Evolutionary conservation across 2,797 vertebrate genomes (phyloP).

Genomic region (Chelon labrosus): DNA sequence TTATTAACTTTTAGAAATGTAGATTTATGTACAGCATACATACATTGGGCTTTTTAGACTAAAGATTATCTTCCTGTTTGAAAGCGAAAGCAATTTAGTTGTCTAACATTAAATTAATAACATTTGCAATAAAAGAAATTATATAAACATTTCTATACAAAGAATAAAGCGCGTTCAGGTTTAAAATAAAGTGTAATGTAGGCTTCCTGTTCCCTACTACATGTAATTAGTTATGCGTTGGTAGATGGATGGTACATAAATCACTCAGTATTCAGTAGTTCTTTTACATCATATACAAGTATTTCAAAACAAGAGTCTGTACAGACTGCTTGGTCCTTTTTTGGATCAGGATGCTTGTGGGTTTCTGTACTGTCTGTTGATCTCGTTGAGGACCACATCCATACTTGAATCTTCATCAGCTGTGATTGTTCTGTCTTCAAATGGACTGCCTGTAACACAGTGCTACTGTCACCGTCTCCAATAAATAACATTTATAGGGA

Average conservation of each 20-base stretch:
- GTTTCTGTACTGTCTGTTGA: constrained; percentile 66
- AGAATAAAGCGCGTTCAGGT: background rate
- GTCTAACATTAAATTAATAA: too few relatives aligned
- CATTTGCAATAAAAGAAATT: background rate
- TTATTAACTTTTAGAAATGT: background rate
- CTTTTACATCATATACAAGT: constrained; percentile 41
- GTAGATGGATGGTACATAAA: constrained; percentile 19
- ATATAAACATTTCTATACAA: background rate
- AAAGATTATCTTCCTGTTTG: background rate
- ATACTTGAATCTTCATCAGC: constrained; percentile 60
- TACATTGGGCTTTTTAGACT: background rate
- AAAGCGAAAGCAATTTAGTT: too few relatives aligned
- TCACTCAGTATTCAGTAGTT: constrained; percentile 17
- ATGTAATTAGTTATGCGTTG: constrained; percentile 3
- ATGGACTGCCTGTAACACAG: constrained; percentile 73
- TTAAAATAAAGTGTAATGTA: background rate
- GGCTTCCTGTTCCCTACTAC: background rate
- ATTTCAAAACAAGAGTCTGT: background rate
- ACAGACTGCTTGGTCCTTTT: background rate
- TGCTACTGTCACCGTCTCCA: background rate
- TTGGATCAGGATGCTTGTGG: constrained; percentile 29
- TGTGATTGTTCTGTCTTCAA: constrained; percentile 71
- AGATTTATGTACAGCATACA: background rate
- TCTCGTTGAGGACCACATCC: constrained; percentile 82
- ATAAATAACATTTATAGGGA: background rate